Evolutionary conservation across 2,113 vertebrate species (phyloP).

Genomic region (Cynopterus brachyotis): DNA sequence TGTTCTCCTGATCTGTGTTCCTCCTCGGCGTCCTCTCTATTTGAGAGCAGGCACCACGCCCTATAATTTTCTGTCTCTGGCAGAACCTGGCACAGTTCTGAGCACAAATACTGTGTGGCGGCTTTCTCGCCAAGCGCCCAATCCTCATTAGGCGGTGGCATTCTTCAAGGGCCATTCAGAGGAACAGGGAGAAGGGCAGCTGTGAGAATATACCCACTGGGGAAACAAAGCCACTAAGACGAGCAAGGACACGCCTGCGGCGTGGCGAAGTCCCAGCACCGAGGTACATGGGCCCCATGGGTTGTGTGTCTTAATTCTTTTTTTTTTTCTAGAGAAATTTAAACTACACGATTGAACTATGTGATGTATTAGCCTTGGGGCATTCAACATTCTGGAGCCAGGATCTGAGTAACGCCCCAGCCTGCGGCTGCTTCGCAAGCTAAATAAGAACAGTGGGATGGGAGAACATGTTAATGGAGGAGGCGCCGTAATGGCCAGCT

Average conservation of each 20-base stretch:
- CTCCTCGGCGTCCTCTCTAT: background rate
- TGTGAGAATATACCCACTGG: background rate
- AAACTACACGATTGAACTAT: background rate
- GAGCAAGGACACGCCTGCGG: fast-evolving
- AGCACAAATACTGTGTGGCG: fast-evolving
- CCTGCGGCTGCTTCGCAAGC: background rate
- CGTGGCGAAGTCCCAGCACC: fast-evolving
- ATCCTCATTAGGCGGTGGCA: background rate
- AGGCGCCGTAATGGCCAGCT: background rate
- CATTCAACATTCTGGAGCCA: fast-evolving
- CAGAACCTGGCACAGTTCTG: background rate
- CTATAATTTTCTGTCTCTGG: background rate
- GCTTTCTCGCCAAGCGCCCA: background rate
- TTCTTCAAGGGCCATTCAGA: background rate
- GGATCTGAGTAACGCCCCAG: fast-evolving
- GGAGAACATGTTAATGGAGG: fast-evolving
- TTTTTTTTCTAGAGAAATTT: background rate
- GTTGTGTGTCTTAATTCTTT: fast-evolving
- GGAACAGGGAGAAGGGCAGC: fast-evolving
- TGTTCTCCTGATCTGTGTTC: background rate
- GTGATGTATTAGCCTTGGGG: background rate
- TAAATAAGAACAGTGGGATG: fast-evolving
- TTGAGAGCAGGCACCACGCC: fast-evolving
- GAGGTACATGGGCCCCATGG: fast-evolving
- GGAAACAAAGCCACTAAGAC: background rate